Percentiles rank a stretch among this genome's conserved stretches.
Conservation (phyloP, 2,888 invertebrate species). For the Andrena marginata region DNA sequence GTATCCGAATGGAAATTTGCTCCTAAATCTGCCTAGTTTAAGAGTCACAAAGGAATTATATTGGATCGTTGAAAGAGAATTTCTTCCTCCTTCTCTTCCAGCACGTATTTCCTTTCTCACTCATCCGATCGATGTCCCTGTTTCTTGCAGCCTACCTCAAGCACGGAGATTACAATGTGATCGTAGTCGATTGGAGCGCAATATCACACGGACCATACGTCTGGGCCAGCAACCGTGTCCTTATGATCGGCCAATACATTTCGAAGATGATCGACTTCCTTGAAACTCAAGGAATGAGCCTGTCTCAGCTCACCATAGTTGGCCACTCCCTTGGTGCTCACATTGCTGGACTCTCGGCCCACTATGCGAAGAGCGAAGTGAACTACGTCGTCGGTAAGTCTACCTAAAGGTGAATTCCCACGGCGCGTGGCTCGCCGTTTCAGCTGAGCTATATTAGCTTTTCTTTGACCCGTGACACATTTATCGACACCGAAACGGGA, state of each 20-base stretch:
- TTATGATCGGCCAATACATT: neutral
- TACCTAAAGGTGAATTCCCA: neutral
- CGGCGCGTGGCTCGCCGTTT: too few species aligned
- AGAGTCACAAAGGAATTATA: too few species aligned
- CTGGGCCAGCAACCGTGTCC: neutral
- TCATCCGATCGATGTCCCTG: neutral
- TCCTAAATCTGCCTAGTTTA: too few species aligned
- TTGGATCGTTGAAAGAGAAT: too few species aligned
- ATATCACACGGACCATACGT: conserved; percentile 8
- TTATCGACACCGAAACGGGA: too few species aligned
- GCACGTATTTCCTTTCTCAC: too few species aligned
- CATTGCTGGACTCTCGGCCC: conserved; percentile 6
- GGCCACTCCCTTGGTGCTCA: conserved; percentile 29
- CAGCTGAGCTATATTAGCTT: too few species aligned
- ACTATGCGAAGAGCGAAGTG: neutral
- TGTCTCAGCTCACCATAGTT: conserved; percentile 7
- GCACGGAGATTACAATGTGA: conserved; percentile 14
- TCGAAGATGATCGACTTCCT: conserved; percentile 25
- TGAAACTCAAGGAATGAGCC: conserved; percentile 1
- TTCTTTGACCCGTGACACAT: too few species aligned
- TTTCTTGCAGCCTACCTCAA: conserved; percentile 10
- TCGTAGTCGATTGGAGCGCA: conserved; percentile 14
- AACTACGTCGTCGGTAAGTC: conserved; percentile 18
- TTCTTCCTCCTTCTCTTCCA: too few species aligned
- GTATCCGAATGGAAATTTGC: too few species aligned